phyloP scores from a whole-genome alignment of 2,113 vertebrate genomes.

The Tauraco erythrolophus region DNA sequence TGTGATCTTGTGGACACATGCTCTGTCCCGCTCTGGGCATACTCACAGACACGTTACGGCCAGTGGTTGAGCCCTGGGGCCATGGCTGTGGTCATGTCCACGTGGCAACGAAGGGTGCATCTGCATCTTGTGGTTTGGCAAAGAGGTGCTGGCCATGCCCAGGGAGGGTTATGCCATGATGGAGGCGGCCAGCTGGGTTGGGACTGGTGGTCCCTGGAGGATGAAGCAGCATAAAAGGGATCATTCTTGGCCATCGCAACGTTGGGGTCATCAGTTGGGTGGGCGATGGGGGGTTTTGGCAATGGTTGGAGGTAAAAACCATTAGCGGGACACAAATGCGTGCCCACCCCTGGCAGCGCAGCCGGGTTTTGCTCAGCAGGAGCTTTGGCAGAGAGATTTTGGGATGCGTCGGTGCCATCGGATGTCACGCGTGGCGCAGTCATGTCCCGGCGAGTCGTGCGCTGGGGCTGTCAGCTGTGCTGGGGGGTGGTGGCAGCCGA shows the following conservation, averaged over 20 bases:
- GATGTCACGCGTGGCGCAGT: background rate
- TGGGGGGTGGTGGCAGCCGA: background rate
- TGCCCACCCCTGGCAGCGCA: background rate
- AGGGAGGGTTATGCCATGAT: fast-evolving
- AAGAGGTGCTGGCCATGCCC: background rate
- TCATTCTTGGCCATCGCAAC: fast-evolving
- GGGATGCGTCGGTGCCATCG: background rate
- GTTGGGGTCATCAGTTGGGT: fast-evolving
- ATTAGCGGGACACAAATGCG: background rate
- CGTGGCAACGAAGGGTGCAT: background rate
- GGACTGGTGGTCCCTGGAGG: background rate
- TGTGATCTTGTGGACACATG: background rate
- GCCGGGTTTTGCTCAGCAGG: background rate
- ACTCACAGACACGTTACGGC: fast-evolving
- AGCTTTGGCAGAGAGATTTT: background rate
- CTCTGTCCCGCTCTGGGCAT: background rate
- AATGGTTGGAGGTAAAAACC: background rate
- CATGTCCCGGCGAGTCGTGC: fast-evolving
- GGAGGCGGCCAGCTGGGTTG: background rate
- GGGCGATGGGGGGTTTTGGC: fast-evolving
- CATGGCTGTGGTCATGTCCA: background rate
- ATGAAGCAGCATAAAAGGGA: background rate
- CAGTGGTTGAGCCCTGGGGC: background rate
- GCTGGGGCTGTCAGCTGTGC: background rate
- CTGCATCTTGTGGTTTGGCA: background rate